A percentile compares a stretch with the other conserved stretches of the same genome.
phyloP scores from a whole-genome alignment of 2,888 invertebrate genomes.

The Rhamnusium bicolor region DNA sequence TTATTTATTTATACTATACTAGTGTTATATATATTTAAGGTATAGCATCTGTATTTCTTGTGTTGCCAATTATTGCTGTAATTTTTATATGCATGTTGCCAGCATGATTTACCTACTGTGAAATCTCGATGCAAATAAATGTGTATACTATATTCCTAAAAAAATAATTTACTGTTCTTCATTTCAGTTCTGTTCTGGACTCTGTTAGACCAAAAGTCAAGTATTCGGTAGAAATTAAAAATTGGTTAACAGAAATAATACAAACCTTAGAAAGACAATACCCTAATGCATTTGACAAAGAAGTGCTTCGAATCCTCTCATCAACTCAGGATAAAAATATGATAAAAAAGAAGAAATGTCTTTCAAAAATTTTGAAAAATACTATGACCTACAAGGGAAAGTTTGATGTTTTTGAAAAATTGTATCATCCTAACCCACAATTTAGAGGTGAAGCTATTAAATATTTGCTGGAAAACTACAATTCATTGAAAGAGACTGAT shows the following conservation, averaged over 20 bases:
- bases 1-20: too few relatives aligned
- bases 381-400: slow-evolving; percentile 54
- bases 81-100: too few relatives aligned
- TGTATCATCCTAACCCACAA: slow-evolving; percentile 81
- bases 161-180: too few relatives aligned
- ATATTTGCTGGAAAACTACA: slow-evolving; percentile 75
- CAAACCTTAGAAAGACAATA: slow-evolving; percentile 80
- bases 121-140: too few relatives aligned
- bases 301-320: slow-evolving; percentile 75
- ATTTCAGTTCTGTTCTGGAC: slow-evolving; percentile 64
- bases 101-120: too few relatives aligned
- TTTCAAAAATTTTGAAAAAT: slow-evolving; percentile 61
- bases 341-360: slow-evolving; percentile 50
- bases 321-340: slow-evolving; percentile 46
- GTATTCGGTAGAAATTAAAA: slow-evolving; percentile 51
- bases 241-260: slow-evolving; percentile 70
- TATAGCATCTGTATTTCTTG: too few relatives aligned
- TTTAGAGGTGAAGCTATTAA: slow-evolving; percentile 80
- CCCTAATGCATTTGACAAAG: slow-evolving; percentile 80
- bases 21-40: too few relatives aligned
- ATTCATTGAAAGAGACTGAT: slow-evolving; percentile 72
- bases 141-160: too few relatives aligned
- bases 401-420: slow-evolving; percentile 76
- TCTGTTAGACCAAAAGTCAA: slow-evolving; percentile 52
- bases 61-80: too few relatives aligned